These are phyloP conservation scores for Silurus asotus DNA, from an alignment of 2,113 vertebrate genomes.

Conservation along the genomic window DNA sequence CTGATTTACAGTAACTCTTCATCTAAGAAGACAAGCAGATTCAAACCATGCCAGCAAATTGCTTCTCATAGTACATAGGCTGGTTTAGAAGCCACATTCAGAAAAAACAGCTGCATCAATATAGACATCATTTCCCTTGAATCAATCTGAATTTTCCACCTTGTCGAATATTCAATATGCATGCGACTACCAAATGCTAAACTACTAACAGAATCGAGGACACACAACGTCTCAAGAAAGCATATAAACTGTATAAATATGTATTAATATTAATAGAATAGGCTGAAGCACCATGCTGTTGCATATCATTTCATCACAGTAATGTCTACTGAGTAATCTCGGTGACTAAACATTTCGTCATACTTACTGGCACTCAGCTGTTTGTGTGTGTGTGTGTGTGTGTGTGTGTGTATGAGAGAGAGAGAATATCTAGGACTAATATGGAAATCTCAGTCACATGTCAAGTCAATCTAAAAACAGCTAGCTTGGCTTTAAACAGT, in stretches of 20 bases:
- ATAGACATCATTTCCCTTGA: not conserved
- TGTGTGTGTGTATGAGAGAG: no score
- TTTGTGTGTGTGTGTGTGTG: not conserved
- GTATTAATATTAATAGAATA: not conserved
- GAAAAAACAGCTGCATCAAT: not conserved
- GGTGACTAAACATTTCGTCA: constrained; percentile 10
- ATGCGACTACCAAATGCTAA: not conserved
- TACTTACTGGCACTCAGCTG: not conserved
- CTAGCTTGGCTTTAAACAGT: not conserved
- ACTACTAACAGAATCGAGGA: not conserved
- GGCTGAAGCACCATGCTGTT: not conserved
- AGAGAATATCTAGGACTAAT: not conserved
- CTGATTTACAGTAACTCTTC: no score
- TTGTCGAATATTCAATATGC: not conserved
- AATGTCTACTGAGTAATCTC: not conserved
- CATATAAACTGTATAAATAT: not conserved
- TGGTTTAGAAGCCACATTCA: not conserved
- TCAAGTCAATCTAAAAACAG: not conserved
- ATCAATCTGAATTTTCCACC: not conserved
- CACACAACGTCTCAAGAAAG: not conserved
- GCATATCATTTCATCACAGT: not conserved
- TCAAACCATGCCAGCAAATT: not conserved
- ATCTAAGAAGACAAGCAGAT: not conserved
- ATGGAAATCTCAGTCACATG: not conserved
- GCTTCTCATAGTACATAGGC: not conserved